Evolutionary conservation across 2,113 vertebrate species (phyloP).

Genomic region (Sceloporus undulatus): DNA sequence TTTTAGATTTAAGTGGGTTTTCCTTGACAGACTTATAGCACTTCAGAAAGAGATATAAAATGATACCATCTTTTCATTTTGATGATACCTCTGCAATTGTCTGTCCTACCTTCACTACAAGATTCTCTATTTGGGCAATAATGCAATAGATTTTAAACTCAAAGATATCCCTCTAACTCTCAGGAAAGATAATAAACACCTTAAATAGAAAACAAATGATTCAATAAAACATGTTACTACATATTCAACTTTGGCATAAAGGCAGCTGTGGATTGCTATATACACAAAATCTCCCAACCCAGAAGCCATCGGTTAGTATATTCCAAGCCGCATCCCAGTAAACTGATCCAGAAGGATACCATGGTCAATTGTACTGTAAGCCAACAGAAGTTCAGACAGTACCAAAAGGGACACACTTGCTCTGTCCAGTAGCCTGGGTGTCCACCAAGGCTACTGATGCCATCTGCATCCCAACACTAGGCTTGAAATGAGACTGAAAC

Average conservation of each 20-base stretch:
- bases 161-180: conserved; percentile 20
- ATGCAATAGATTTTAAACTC: conserved; percentile 42
- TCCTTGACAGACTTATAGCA: not conserved
- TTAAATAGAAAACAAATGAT: conserved; percentile 45
- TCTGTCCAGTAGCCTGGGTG: too few relatives aligned
- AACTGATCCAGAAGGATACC: too few relatives aligned
- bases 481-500: too few relatives aligned
- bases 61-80: conserved; percentile 7
- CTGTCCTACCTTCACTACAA: not conserved
- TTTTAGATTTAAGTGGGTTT: conserved; percentile 3
- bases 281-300: not conserved
- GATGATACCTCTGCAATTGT: conserved; percentile 27
- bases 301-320: not conserved
- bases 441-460: too few relatives aligned
- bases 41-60: conserved; percentile 32
- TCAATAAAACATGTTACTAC: not conserved
- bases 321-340: too few relatives aligned
- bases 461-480: too few relatives aligned
- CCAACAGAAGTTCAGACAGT: too few relatives aligned
- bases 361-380: too few relatives aligned
- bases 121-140: conserved; percentile 49
- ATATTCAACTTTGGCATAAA: not conserved
- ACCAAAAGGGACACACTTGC: too few relatives aligned
- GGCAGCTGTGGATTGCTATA: too few relatives aligned
- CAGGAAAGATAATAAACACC: conserved; percentile 43